Conservation (phyloP, 2,888 invertebrate genomes). For the Xylota segnis region DNA sequence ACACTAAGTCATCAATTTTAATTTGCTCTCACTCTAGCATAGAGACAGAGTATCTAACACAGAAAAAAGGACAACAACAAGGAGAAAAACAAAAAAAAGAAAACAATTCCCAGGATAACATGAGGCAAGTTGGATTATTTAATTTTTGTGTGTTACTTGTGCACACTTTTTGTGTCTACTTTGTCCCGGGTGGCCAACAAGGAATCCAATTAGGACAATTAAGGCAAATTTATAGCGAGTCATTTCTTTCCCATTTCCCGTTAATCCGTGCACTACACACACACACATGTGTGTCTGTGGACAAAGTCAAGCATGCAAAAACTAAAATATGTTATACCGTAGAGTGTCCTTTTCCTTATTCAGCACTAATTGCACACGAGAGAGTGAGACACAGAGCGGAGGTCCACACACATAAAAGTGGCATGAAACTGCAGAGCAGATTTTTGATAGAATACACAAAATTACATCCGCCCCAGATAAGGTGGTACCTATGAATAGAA, state of each 20-base stretch:
- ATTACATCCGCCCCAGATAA: conserved; percentile 67
- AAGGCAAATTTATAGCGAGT: conserved; percentile 76
- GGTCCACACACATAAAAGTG: conserved; percentile 3
- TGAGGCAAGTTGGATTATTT: conserved; percentile 56
- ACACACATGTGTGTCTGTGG: not conserved
- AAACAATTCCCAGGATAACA: conserved; percentile 31
- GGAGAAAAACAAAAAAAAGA: not conserved
- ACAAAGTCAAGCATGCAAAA: conserved; percentile 36
- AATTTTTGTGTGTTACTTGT: conserved; percentile 26
- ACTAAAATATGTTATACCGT: conserved; percentile 49
- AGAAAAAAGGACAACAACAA: not conserved
- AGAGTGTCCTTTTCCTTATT: conserved; percentile 67
- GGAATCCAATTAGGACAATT: conserved; percentile 77
- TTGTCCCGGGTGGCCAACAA: conserved; percentile 53
- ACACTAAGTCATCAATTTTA: conserved; percentile 74
- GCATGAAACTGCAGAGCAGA: conserved; percentile 55
- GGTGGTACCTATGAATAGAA: not conserved
- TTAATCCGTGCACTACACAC: conserved; percentile 28
- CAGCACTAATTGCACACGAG: conserved; percentile 70
- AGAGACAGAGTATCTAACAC: not conserved
- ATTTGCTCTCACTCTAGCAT: conserved; percentile 57
- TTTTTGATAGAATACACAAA: conserved; percentile 73
- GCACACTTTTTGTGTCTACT: not conserved
- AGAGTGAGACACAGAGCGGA: not conserved
- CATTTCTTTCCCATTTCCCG: conserved; percentile 68